Evolutionary conservation across 2,888 invertebrate genomes (phyloP).

Genomic region (Nomada fucata): DNA sequence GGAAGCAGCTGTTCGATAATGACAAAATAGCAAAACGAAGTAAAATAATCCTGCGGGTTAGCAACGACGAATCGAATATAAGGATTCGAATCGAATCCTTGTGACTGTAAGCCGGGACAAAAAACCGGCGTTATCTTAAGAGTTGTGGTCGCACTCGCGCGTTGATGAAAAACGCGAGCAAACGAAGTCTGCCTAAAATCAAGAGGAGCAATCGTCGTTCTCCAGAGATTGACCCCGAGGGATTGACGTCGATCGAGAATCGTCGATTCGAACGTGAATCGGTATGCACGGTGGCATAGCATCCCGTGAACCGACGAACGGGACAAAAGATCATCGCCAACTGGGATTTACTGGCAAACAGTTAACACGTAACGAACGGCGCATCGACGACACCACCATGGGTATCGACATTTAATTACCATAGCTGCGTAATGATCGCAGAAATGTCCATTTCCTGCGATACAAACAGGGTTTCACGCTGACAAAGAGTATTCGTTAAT

Average conservation of each 20-base stretch:
- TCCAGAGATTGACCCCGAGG: constrained; percentile 3
- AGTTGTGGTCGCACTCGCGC: neutral
- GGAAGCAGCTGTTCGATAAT: too few relatives aligned
- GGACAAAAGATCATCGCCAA: constrained; percentile 65
- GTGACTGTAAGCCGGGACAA: neutral
- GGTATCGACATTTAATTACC: constrained; percentile 64
- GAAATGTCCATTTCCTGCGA: constrained; percentile 17
- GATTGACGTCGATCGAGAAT: constrained; percentile 31
- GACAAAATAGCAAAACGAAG: too few relatives aligned
- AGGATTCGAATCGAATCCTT: neutral
- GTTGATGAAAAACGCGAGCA: neutral
- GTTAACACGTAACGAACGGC: constrained; percentile 62
- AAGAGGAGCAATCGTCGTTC: constrained; percentile 12
- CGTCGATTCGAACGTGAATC: constrained; percentile 59
- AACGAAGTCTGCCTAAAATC: neutral
- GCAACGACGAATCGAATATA: neutral
- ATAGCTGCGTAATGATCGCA: constrained; percentile 26
- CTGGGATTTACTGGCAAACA: constrained; percentile 64
- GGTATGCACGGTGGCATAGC: constrained; percentile 32
- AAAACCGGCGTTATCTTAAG: neutral
- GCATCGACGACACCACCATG: constrained; percentile 43
- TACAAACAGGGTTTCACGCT: neutral
- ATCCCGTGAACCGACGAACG: constrained; percentile 21
- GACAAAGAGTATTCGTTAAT: neutral
- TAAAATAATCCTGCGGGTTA: neutral